Conservation (phyloP, 2,888 invertebrate species). For the Athalia rosae region DNA sequence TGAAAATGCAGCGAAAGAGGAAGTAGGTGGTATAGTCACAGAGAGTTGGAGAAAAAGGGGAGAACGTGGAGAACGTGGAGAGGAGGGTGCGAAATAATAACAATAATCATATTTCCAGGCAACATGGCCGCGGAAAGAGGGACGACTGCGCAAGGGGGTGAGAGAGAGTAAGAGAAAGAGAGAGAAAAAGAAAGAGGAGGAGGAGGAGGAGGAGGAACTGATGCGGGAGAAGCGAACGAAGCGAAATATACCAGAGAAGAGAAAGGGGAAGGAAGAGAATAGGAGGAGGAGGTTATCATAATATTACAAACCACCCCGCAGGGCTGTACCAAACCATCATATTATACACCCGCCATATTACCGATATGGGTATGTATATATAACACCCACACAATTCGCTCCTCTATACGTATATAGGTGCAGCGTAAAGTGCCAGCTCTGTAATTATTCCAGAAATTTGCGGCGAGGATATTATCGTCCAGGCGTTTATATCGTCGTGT, state of each 20-base stretch:
- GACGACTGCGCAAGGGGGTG: conserved; percentile 55
- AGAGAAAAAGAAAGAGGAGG: conserved; percentile 32
- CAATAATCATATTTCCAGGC: conserved; percentile 73
- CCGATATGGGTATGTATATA: too few relatives aligned
- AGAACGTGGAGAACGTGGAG: conserved; percentile 39
- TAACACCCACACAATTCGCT: background rate
- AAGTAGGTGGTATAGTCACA: conserved; percentile 59
- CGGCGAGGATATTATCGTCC: too few relatives aligned
- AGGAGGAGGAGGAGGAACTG: conserved; percentile 48
- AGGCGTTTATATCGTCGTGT: too few relatives aligned
- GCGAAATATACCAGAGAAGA: conserved; percentile 19
- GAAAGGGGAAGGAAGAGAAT: conserved; percentile 53
- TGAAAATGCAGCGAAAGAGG: conserved; percentile 57
- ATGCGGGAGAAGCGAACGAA: conserved; percentile 14
- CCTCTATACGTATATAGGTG: background rate
- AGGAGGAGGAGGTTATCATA: conserved; percentile 70
- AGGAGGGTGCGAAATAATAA: conserved; percentile 72
- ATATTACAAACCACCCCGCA: conserved; percentile 72
- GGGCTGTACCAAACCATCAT: conserved; percentile 67
- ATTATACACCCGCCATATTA: conserved; percentile 1
- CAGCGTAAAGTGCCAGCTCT: background rate
- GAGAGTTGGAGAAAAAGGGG: conserved; percentile 52
- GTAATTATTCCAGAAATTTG: too few relatives aligned
- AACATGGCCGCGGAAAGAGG: conserved; percentile 73
- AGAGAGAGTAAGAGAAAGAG: conserved; percentile 51